Conservation (phyloP, 2,797 vertebrate genomes). For the Microtus agrestis region DNA sequence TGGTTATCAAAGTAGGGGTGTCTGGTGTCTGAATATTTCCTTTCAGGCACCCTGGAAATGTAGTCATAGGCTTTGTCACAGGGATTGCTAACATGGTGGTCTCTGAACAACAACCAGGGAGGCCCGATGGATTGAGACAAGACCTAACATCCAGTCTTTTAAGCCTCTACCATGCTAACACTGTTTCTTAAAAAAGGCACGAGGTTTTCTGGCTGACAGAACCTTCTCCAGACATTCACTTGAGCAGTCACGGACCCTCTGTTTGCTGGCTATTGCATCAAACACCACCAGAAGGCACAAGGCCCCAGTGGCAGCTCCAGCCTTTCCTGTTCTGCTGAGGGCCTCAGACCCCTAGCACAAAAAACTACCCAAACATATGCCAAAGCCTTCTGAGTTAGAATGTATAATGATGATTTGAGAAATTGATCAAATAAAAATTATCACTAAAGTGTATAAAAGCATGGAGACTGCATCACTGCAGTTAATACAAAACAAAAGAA, state of each 20-base stretch:
- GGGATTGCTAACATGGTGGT: neutral
- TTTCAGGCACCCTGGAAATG: neutral
- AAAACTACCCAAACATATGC: neutral
- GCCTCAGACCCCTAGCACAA: neutral
- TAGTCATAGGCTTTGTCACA: neutral
- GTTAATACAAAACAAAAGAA: neutral
- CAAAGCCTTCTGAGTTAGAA: neutral
- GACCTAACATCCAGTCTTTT: neutral
- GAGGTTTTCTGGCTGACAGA: neutral
- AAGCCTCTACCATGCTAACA: neutral
- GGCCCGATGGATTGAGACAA: neutral
- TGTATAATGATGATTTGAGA: neutral
- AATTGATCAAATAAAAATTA: constrained; percentile 29
- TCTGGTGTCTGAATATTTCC: neutral
- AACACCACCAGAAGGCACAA: neutral
- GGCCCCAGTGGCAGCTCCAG: neutral
- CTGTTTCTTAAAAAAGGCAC: neutral
- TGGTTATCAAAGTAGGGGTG: neutral
- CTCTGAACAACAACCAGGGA: neutral
- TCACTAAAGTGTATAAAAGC: neutral
- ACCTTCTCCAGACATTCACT: neutral
- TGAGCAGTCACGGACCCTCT: neutral
- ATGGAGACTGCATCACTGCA: neutral
- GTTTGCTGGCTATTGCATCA: neutral
- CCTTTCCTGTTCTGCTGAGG: neutral